Evolutionary conservation across 2,888 invertebrate genomes (phyloP).

Genomic region (Agrochola lota): DNA sequence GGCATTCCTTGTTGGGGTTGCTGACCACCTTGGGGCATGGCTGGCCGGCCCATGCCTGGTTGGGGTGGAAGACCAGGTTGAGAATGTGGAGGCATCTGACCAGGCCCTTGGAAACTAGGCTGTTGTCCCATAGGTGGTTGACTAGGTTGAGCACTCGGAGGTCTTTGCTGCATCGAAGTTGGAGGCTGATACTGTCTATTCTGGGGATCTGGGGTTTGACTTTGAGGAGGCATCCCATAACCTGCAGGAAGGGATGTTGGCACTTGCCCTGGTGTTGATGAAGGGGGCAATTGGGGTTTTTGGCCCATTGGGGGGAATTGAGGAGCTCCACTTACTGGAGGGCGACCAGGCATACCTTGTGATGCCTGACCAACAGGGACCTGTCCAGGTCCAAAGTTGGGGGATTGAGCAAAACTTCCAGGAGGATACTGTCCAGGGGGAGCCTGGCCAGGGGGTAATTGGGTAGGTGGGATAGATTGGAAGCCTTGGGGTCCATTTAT

Average conservation of each 20-base stretch:
- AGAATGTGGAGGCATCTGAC: slow-evolving; percentile 72
- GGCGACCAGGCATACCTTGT: slow-evolving; percentile 68
- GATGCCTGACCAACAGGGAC: slow-evolving; percentile 70
- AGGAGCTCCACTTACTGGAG: slow-evolving; percentile 72
- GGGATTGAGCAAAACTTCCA: slow-evolving; percentile 76
- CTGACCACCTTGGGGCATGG: slow-evolving; percentile 70
- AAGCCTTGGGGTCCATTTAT: slow-evolving; percentile 83
- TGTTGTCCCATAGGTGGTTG: slow-evolving; percentile 68
- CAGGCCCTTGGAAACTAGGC: slow-evolving; percentile 63
- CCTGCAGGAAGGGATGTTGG: slow-evolving; percentile 59
- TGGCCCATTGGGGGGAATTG: slow-evolving; percentile 73
- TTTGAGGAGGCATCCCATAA: slow-evolving; percentile 71
- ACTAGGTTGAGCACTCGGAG: slow-evolving; percentile 74
- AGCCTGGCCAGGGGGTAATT: slow-evolving; percentile 80
- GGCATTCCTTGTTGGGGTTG: slow-evolving; percentile 66
- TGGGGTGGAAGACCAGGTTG: slow-evolving; percentile 67
- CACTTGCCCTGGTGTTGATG: slow-evolving; percentile 73
- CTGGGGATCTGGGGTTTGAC: slow-evolving; percentile 62
- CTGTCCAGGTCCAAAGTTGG: slow-evolving; percentile 75
- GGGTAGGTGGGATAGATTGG: slow-evolving; percentile 79
- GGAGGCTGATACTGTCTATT: slow-evolving; percentile 66
- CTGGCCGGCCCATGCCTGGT: slow-evolving; percentile 64
- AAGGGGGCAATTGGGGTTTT: slow-evolving; percentile 74
- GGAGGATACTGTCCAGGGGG: slow-evolving; percentile 79
- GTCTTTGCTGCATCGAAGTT: slow-evolving; percentile 67